Conservation (phyloP, 2,113 vertebrate genomes). For the Microcebus ravelobensis region DNA sequence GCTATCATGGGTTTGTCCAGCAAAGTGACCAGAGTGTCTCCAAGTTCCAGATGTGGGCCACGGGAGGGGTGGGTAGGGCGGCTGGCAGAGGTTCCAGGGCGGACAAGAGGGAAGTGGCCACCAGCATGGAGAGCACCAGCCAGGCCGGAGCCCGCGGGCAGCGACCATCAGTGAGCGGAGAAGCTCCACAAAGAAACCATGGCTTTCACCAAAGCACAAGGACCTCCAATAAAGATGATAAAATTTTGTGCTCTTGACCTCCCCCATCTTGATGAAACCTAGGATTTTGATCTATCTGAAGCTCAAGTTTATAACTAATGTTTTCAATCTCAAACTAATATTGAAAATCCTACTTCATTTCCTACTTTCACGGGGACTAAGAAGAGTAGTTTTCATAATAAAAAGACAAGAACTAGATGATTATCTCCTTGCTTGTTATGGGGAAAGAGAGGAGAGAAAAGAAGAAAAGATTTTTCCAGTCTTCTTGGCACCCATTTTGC, state of each 20-base stretch:
- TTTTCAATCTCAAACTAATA: background rate
- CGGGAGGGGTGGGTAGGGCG: accelerated
- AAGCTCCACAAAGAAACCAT: background rate
- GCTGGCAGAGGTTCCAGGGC: background rate
- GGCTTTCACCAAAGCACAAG: background rate
- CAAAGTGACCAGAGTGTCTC: background rate
- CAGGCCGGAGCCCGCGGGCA: background rate
- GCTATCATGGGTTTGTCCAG: background rate
- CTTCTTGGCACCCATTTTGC: background rate
- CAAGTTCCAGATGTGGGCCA: background rate
- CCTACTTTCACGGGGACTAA: background rate
- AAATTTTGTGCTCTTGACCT: background rate
- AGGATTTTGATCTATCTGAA: background rate
- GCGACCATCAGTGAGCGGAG: accelerated
- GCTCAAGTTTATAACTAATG: background rate
- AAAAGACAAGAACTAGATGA: background rate
- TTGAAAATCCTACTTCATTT: background rate
- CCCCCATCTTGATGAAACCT: background rate
- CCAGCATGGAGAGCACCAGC: background rate
- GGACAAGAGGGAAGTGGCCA: too few relatives aligned
- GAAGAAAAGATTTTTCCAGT: background rate
- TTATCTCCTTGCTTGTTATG: background rate
- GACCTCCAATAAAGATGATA: background rate
- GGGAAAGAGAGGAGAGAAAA: background rate
- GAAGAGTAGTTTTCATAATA: background rate